Percentiles rank a stretch among this genome's conserved stretches.
These are phyloP conservation scores for Mesochorus sp. DNA, from an alignment of 2,888 invertebrate genomes.

Conservation along the genomic window DNA sequence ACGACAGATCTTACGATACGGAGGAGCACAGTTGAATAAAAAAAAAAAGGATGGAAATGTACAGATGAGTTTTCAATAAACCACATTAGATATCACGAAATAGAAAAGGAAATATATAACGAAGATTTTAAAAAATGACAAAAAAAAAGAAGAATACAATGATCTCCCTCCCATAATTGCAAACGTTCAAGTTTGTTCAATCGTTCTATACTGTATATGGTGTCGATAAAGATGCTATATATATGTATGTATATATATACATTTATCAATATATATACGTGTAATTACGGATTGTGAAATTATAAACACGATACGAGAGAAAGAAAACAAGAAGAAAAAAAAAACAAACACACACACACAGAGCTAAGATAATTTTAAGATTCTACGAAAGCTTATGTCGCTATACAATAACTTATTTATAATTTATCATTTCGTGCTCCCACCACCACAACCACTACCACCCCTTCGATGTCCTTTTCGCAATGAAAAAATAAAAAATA, in stretches of 20 bases:
- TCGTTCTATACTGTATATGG: background rate
- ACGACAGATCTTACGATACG: conserved; percentile 59
- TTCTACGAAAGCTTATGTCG: conserved; percentile 36
- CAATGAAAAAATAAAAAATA: too few species aligned
- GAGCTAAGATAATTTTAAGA: conserved; percentile 32
- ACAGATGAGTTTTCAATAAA: conserved; percentile 71
- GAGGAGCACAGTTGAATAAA: conserved; percentile 27
- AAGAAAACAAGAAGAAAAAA: conserved; percentile 1
- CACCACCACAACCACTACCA: conserved; percentile 14
- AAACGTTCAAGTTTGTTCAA: conserved; percentile 47
- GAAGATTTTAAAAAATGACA: too few species aligned
- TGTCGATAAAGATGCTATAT: conserved; percentile 3
- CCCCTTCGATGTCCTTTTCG: too few species aligned
- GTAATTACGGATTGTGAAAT: conserved; percentile 22
- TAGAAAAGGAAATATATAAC: background rate
- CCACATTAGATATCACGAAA: conserved; percentile 63
- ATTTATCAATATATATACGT: too few species aligned
- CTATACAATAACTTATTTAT: conserved; percentile 39
- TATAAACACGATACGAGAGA: conserved; percentile 5
- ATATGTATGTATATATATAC: background rate
- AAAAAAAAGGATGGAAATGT: conserved; percentile 63
- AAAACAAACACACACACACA: too few species aligned
- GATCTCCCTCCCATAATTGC: conserved; percentile 22
- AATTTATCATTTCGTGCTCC: conserved; percentile 9
- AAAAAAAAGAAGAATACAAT: background rate